Evolutionary conservation across 2,888 invertebrate genomes (phyloP).

Genomic region (Cyclophora albipunctata): DNA sequence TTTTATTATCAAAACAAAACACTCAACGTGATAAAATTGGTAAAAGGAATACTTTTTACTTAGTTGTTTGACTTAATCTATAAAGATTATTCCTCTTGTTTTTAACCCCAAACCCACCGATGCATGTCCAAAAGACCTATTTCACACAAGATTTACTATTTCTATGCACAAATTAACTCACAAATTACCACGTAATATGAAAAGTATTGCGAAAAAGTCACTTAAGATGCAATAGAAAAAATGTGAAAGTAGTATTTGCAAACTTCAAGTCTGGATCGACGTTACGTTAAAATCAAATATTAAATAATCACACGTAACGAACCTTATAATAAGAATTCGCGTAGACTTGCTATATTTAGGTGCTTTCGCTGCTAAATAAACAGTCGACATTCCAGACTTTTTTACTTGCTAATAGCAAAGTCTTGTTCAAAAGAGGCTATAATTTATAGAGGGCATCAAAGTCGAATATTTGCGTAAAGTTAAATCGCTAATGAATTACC

Average conservation of each 20-base stretch:
- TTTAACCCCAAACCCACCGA: too few relatives aligned
- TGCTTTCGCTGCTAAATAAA: constrained; percentile 41
- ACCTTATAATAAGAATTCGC: constrained; percentile 45
- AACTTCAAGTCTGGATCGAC: constrained; percentile 42
- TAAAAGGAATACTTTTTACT: too few relatives aligned
- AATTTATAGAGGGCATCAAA: constrained; percentile 35
- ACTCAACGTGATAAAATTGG: too few relatives aligned
- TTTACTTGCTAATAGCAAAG: constrained; percentile 35
- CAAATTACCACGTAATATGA: too few relatives aligned
- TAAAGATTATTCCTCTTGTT: too few relatives aligned
- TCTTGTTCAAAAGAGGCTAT: constrained; percentile 33
- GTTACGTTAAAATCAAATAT: constrained; percentile 57
- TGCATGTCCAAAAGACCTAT: too few relatives aligned
- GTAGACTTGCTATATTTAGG: constrained; percentile 21
- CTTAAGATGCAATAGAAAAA: constrained; percentile 25
- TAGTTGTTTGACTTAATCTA: too few relatives aligned
- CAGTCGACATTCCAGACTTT: constrained; percentile 3
- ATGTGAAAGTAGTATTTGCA: constrained; percentile 59
- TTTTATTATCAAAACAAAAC: too few relatives aligned
- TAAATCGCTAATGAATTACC: too few relatives aligned
- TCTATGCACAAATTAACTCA: too few relatives aligned
- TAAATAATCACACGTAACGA: constrained; percentile 51
- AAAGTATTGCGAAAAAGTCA: constrained; percentile 20
- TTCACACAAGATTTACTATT: too few relatives aligned
- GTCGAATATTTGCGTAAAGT: constrained; percentile 3